Evolutionary conservation across 2,113 vertebrate genomes (phyloP).

Genomic region (Rissa tridactyla): DNA sequence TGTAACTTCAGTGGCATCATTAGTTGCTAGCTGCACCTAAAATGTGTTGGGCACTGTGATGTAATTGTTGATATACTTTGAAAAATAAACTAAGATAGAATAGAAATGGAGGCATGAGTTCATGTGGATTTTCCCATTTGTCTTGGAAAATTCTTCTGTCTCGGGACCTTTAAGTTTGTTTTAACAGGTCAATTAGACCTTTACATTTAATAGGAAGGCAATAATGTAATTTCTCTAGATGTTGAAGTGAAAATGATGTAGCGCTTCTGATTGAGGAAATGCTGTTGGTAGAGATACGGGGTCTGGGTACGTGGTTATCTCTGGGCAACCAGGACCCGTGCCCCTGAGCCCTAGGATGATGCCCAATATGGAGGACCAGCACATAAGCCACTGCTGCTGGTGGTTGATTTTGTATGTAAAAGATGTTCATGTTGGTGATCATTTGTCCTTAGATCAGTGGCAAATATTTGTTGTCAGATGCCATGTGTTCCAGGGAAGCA

Average conservation of each 20-base stretch:
- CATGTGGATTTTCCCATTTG: neutral
- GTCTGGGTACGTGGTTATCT: neutral
- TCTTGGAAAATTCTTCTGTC: neutral
- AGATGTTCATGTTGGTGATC: neutral
- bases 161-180: neutral
- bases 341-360: neutral
- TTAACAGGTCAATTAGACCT: neutral
- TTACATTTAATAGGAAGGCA: neutral
- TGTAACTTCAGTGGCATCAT: neutral
- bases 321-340: neutral
- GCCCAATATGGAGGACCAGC: neutral
- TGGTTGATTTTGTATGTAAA: neutral
- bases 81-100: neutral
- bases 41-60: neutral
- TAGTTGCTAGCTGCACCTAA: neutral
- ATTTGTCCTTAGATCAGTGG: accelerated
- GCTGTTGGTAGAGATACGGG: neutral
- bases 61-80: neutral
- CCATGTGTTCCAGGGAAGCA: neutral
- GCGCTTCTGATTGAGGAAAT: neutral
- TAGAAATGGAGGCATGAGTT: neutral
- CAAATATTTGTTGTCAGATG: neutral
- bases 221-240: neutral
- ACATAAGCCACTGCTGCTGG: neutral
- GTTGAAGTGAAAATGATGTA: neutral